phyloP scores from a whole-genome alignment of 2,888 invertebrate genomes.

The Chrysolina americana region DNA sequence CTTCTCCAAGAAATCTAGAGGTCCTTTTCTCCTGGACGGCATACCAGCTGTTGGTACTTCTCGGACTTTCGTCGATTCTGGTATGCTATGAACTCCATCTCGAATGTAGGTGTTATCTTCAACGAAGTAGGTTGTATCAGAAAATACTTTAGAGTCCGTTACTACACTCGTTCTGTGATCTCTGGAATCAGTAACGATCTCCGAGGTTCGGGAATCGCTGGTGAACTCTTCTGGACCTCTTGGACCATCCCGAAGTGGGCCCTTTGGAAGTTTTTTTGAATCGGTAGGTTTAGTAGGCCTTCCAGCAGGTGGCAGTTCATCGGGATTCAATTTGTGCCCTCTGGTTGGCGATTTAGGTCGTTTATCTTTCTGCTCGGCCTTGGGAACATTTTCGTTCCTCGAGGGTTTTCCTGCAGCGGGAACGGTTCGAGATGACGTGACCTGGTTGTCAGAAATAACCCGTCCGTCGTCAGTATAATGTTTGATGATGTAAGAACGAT shows the following conservation, averaged over 20 bases:
- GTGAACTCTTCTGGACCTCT: background rate
- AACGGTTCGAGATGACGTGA: background rate
- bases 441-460: background rate
- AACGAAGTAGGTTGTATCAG: slow-evolving; percentile 57
- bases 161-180: slow-evolving; percentile 55
- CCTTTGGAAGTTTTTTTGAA: background rate
- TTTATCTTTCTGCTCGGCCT: background rate
- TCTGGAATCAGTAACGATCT: slow-evolving; percentile 45
- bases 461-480: slow-evolving; percentile 10
- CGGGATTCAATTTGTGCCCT: slow-evolving; percentile 67
- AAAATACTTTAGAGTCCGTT: slow-evolving; percentile 47
- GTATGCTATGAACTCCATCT: background rate
- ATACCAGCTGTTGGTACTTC: slow-evolving; percentile 41
- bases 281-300: background rate
- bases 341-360: slow-evolving; percentile 45
- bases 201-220: background rate
- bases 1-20: background rate
- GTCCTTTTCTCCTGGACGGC: slow-evolving; percentile 31
- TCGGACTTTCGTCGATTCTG: background rate
- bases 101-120: slow-evolving; percentile 52
- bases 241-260: too few species aligned
- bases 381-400: background rate
- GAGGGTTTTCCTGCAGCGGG: too few species aligned
- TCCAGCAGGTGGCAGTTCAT: slow-evolving; percentile 28
- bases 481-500: background rate